Percentiles rank a stretch among this genome's conserved stretches.
These are phyloP conservation scores for Elachura formosa DNA, from an alignment of 2,113 vertebrate genomes.

Conservation along the genomic window DNA sequence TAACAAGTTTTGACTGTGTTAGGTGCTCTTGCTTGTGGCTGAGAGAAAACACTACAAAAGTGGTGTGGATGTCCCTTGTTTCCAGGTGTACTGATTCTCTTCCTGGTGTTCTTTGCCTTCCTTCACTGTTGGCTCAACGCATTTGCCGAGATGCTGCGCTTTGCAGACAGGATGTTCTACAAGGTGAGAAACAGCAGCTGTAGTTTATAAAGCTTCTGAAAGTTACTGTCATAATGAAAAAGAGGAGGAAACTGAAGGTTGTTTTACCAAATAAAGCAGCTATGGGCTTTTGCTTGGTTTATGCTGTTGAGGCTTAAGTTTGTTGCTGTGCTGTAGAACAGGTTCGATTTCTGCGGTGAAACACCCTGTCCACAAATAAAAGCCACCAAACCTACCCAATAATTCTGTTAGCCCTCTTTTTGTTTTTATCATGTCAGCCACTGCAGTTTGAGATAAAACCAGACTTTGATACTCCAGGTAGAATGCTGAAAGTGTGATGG, in stretches of 20 bases:
- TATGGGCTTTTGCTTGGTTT: neutral
- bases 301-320: neutral
- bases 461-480: neutral
- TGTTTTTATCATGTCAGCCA: neutral
- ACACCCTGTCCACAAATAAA: neutral
- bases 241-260: neutral
- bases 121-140: conserved; percentile 79
- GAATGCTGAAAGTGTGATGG: neutral
- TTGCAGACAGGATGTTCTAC: conserved; percentile 85
- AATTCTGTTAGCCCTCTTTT: neutral
- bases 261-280: neutral
- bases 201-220: neutral
- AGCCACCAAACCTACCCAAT: neutral
- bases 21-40: neutral
- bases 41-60: neutral
- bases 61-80: neutral
- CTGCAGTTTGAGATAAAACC: neutral
- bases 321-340: neutral
- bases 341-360: neutral
- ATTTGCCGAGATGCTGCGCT: conserved; percentile 83
- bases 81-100: conserved; percentile 74
- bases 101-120: conserved; percentile 78
- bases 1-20: neutral
- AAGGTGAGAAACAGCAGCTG: conserved; percentile 65
- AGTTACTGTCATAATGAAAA: neutral